phyloP scores from a whole-genome alignment of 1,140 invertebrate species.

The Orchesella cincta region DNA sequence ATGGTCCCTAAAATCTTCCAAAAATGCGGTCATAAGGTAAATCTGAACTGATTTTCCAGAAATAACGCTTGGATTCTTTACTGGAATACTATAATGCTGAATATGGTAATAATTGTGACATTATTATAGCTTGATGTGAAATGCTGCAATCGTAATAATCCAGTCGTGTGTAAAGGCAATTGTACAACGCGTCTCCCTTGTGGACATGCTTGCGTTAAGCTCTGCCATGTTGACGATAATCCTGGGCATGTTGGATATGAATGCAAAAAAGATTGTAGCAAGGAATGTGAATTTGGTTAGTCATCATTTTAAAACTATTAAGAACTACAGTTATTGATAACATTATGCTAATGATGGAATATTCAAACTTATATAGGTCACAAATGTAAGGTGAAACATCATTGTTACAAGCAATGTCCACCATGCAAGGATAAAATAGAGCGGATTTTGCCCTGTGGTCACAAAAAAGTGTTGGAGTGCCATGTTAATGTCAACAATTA shows the following conservation, averaged over 20 bases:
- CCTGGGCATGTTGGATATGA: slow-evolving; percentile 37
- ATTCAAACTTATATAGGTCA: slow-evolving; percentile 31
- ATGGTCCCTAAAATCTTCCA: slow-evolving; percentile 37
- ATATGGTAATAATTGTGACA: slow-evolving; percentile 7
- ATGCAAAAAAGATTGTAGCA: slow-evolving; percentile 44
- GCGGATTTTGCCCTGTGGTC: slow-evolving; percentile 33
- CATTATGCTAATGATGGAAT: too few species aligned
- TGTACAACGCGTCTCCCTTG: slow-evolving; percentile 39
- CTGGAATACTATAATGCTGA: too few species aligned
- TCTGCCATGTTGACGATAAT: slow-evolving; percentile 43
- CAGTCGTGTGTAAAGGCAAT: slow-evolving; percentile 28
- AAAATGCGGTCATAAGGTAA: slow-evolving; percentile 45
- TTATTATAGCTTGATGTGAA: slow-evolving; percentile 29
- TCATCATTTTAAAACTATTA: too few species aligned
- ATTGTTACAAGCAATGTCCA: slow-evolving; percentile 35
- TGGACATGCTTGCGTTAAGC: slow-evolving; percentile 45
- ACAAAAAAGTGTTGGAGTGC: slow-evolving; percentile 32
- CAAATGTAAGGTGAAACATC: slow-evolving; percentile 33
- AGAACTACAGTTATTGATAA: too few species aligned
- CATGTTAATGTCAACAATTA: neutral
- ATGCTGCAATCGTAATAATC: slow-evolving; percentile 28
- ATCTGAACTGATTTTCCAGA: neutral
- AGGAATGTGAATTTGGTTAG: slow-evolving; percentile 41
- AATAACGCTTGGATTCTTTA: too few species aligned
- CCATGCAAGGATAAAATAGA: slow-evolving; percentile 38